Percentiles rank a stretch among this genome's conserved stretches.
These are phyloP conservation scores for Mola mola DNA, from an alignment of 2,113 vertebrate species.

Conservation along the genomic window DNA sequence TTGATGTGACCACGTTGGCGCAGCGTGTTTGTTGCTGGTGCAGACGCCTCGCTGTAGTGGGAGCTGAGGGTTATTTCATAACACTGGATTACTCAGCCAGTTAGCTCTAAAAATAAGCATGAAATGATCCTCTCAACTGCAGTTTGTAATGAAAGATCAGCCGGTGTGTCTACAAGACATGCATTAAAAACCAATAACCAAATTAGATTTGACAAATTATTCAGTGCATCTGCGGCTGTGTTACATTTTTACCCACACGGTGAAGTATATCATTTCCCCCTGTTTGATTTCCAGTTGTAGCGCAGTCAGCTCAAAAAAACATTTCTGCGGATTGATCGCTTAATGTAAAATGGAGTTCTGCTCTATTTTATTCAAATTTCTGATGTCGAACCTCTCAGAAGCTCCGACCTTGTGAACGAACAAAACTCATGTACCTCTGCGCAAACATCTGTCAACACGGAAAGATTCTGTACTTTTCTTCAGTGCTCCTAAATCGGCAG, in stretches of 20 bases:
- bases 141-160: conserved; percentile 65
- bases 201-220: conserved; percentile 70
- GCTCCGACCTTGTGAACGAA: not conserved
- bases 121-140: conserved; percentile 73
- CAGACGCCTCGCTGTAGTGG: conserved; percentile 67
- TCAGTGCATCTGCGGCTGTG: conserved; percentile 52
- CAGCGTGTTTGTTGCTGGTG: conserved; percentile 61
- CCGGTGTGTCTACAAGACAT: not conserved
- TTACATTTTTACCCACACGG: conserved; percentile 37
- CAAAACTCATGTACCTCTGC: not conserved
- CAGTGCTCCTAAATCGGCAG: not conserved
- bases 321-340: no score
- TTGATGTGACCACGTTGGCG: conserved; percentile 24
- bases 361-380: conserved; percentile 2
- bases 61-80: conserved; percentile 72
- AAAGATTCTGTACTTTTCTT: not conserved
- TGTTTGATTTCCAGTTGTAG: no score
- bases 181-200: conserved; percentile 57
- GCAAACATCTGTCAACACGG: not conserved
- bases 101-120: conserved; percentile 75
- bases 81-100: conserved; percentile 73
- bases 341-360: not conserved
- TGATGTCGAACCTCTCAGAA: not conserved
- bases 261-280: no score
- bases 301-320: no score